Evolutionary conservation across 1,140 invertebrate species (phyloP), one percentile per base, ranked within the genome.

Genomic region (Drosophila quadrilineata): DNA sequence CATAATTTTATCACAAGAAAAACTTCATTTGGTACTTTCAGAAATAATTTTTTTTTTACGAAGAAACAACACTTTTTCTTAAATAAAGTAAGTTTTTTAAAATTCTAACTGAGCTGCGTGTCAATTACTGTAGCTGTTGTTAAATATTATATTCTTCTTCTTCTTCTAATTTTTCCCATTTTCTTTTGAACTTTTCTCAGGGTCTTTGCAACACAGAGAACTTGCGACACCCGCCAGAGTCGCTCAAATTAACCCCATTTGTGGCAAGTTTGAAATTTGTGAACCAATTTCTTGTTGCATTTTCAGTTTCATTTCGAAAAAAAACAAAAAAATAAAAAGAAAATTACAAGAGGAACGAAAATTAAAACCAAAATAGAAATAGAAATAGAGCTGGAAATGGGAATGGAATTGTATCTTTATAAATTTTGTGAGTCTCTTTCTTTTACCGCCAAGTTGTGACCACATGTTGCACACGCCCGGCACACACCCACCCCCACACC

Each of bases 391-490:
- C n/a, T n/a, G n/a, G 24, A 17, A 17, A 33, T 45, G 21, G 52
- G 33, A 54, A 33, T 43, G 38, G 38, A 43, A 54, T 29, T 54
- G 38, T 67, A 48, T 62, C 57, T 62, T 62, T 31, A 24, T 57
- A 67, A 46, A 24, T 49, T 8, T 36, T 26, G 28, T 28, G 53
- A 46, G 45, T 48, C 21, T 54, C n/a, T n/a, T n/a, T n/a, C n/a
- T 63, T 28, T 63, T 16, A 33, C 24, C 35, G 29, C 31, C 2
- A 22, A 46, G 35, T 14, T 17, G 26, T 43, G 59, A 63, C 65
- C 65, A 68, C 59, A 68, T 68, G 65, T 68, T 68, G 65, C 65
- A 68, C 65, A 68, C 59, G 54, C 64, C 21, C 49, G 38, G 29
- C 63, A 67, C 46, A 40, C 24, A 41, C 46, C 52, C 36, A 52